phyloP scores from a whole-genome alignment of 2,888 invertebrate species.

The Heliconius cydno region DNA sequence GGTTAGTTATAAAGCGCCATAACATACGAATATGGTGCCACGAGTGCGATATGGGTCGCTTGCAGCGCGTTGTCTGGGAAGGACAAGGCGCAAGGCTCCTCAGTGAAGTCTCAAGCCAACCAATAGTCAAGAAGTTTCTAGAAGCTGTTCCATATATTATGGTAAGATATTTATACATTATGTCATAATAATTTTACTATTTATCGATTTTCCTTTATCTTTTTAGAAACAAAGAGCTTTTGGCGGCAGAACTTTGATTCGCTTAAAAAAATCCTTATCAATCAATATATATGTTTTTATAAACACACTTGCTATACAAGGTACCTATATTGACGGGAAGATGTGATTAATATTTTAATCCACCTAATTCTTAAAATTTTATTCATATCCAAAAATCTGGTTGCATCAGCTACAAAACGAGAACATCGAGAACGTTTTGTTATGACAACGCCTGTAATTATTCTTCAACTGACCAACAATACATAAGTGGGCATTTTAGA shows the following conservation, averaged over 20 bases:
- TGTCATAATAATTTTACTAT: too few relatives aligned
- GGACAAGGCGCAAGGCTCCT: conserved; percentile 93
- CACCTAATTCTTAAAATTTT: too few relatives aligned
- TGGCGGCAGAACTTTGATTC: too few relatives aligned
- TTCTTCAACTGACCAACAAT: neutral
- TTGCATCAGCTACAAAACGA: too few relatives aligned
- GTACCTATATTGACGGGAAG: too few relatives aligned
- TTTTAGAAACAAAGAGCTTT: too few relatives aligned
- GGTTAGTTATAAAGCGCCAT: conserved; percentile 90
- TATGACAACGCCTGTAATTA: neutral
- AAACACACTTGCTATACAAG: too few relatives aligned
- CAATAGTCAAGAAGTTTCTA: conserved; percentile 91
- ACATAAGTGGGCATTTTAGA: conserved; percentile 8
- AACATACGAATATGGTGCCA: conserved; percentile 98
- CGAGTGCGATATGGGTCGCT: conserved; percentile 92
- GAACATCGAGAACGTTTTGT: neutral
- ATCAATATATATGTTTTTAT: too few relatives aligned
- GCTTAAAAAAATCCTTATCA: too few relatives aligned
- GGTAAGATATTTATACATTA: conserved; percentile 78
- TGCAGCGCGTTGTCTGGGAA: conserved; percentile 95
- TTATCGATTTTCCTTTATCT: too few relatives aligned
- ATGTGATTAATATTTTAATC: too few relatives aligned
- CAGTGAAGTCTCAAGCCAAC: conserved; percentile 92
- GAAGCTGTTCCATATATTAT: conserved; percentile 97
- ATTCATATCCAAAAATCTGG: too few relatives aligned